A percentile compares a stretch with the other conserved stretches of the same genome.
Evolutionary conservation across 2,888 invertebrate genomes (phyloP).

Genomic region (Galerucella calmariensis): DNA sequence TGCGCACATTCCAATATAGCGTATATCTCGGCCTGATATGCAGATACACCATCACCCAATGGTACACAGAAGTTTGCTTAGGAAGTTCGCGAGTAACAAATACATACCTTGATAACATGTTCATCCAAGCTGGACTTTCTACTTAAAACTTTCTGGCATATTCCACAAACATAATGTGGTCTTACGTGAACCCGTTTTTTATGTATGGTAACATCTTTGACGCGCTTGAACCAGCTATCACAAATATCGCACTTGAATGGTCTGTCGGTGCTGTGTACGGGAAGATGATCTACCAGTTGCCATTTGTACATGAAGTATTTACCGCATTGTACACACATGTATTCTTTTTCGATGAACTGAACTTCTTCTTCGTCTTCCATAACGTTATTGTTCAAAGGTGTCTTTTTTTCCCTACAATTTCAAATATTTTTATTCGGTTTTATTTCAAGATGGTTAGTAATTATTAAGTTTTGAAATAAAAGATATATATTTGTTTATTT

Average conservation of each 20-base stretch:
- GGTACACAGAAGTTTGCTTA: no score
- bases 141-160: neutral
- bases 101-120: conserved; percentile 6
- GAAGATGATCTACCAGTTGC: conserved; percentile 64
- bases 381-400: neutral
- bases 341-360: conserved; percentile 16
- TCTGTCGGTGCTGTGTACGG: conserved; percentile 44
- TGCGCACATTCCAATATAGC: no score
- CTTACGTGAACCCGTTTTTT: neutral
- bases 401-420: conserved; percentile 4
- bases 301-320: conserved; percentile 67
- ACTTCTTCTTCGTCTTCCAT: neutral
- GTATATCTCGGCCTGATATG: no score
- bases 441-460: neutral
- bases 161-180: neutral
- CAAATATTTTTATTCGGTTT: neutral
- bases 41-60: no score
- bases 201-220: conserved; percentile 9
- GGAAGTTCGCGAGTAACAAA: neutral
- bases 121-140: neutral
- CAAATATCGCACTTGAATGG: conserved; percentile 49
- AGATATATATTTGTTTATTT: neutral
- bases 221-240: neutral
- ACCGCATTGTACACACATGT: conserved; percentile 61
- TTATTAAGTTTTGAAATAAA: neutral